Percentiles rank a stretch among this genome's conserved stretches.
Evolutionary conservation across 1,140 invertebrate species (phyloP).

Genomic region (Aleiodes sp.): DNA sequence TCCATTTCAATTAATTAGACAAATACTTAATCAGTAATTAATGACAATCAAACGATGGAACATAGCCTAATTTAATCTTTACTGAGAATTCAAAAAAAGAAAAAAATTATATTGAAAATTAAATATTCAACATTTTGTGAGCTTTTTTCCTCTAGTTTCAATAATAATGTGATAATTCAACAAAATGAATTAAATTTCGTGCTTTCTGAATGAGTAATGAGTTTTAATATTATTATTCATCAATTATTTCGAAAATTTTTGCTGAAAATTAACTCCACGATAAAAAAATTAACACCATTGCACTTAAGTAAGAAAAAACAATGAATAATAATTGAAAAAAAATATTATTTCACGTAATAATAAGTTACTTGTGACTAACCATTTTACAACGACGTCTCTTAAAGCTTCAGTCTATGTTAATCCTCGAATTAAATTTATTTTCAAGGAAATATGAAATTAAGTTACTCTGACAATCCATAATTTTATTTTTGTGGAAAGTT

Average conservation of each 20-base stretch:
- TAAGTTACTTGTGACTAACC: conserved; percentile 50
- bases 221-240: background rate
- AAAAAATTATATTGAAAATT: background rate
- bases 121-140: background rate
- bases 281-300: conserved; percentile 39
- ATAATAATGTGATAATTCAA: too few species aligned
- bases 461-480: too few species aligned
- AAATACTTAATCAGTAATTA: background rate
- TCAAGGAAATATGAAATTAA: background rate
- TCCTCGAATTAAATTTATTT: conserved; percentile 29
- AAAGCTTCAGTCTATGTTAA: conserved; percentile 57
- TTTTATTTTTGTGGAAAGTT: too few species aligned
- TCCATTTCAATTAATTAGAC: background rate
- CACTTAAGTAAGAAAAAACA: too few species aligned
- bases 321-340: background rate
- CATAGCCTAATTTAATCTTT: background rate
- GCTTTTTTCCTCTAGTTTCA: background rate
- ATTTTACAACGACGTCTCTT: conserved; percentile 55
- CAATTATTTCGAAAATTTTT: background rate
- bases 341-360: background rate
- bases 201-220: too few species aligned
- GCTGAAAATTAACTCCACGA: background rate
- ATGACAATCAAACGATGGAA: too few species aligned
- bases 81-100: background rate
- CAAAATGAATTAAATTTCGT: too few species aligned